Percentiles rank a stretch among this genome's conserved stretches.
phyloP scores from a whole-genome alignment of 2,113 vertebrate genomes.

The Rhynchomys soricoides region DNA sequence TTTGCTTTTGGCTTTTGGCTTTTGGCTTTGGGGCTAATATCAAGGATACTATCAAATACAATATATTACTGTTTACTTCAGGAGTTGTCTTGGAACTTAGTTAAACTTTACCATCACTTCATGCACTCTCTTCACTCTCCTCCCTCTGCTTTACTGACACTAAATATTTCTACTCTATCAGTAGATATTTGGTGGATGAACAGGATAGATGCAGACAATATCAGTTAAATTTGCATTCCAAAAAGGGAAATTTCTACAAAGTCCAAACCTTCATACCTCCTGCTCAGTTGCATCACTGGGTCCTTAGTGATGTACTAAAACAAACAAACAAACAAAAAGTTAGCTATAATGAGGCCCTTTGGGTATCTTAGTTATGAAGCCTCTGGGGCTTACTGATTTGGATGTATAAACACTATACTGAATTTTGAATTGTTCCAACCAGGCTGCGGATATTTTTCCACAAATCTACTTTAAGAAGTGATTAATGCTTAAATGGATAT shows the following conservation, averaged over 20 bases:
- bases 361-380: not conserved
- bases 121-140: not conserved
- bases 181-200: not conserved
- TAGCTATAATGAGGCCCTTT: not conserved
- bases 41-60: not conserved
- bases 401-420: not conserved
- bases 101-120: not conserved
- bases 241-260: not conserved
- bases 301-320: not conserved
- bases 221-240: not conserved
- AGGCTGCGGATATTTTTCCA: not conserved
- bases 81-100: constrained; percentile 9
- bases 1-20: too few relatives aligned
- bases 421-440: not conserved
- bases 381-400: not conserved
- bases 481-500: not conserved
- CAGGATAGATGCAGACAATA: not conserved
- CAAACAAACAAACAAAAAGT: not conserved
- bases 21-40: not conserved
- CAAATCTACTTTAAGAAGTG: not conserved
- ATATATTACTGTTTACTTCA: constrained; percentile 43
- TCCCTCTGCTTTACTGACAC: not conserved
- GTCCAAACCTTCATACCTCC: too few relatives aligned
- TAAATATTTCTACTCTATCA: constrained; percentile 5
- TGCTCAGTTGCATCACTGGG: not conserved